A percentile compares a stretch with the other conserved stretches of the same genome.
These are phyloP conservation scores for Phaetusa simplex DNA, from an alignment of 2,113 vertebrate genomes.

Conservation along the genomic window DNA sequence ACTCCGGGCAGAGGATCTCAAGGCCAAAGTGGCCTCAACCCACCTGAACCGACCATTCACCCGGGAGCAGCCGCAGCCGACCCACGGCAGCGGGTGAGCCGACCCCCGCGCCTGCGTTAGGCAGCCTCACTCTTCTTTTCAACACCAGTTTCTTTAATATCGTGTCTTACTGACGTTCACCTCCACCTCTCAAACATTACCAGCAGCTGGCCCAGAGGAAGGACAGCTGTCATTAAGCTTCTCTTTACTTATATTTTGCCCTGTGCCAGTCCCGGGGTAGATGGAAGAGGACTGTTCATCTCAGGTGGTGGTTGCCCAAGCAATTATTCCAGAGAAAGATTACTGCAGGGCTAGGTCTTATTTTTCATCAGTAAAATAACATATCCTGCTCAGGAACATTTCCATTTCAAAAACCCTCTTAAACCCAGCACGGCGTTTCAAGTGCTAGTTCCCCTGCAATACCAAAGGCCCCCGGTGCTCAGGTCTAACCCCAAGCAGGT, in stretches of 20 bases:
- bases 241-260: background rate
- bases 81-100: accelerated
- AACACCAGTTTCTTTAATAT: background rate
- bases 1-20: background rate
- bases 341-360: background rate
- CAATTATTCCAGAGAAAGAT: background rate
- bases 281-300: background rate
- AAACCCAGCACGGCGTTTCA: background rate
- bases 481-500: background rate
- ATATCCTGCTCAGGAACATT: background rate
- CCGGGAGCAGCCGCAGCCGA: background rate
- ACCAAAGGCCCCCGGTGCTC: background rate
- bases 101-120: accelerated
- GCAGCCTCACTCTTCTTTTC: background rate
- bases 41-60: too few species aligned
- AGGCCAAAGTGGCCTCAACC: background rate
- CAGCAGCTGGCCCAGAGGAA: background rate
- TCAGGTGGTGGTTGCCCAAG: accelerated
- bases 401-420: background rate
- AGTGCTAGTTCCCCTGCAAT: background rate
- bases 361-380: background rate
- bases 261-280: background rate
- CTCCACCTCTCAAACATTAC: background rate
- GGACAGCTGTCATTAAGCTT: background rate
- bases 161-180: background rate